Evolutionary conservation across 1,140 invertebrate species (phyloP).

Genomic region (Achroia grisella): DNA sequence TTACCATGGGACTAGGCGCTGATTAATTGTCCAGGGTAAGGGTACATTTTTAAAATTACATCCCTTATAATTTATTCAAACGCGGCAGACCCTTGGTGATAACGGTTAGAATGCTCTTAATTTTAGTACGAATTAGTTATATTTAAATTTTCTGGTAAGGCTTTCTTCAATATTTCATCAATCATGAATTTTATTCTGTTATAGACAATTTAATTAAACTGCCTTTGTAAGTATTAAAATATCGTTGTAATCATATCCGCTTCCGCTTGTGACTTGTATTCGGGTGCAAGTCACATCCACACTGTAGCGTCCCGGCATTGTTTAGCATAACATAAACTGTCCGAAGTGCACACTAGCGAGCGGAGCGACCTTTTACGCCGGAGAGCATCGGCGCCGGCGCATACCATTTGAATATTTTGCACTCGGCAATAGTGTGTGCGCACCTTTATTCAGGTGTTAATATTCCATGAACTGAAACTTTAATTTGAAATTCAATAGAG

Average conservation of each 20-base stretch:
- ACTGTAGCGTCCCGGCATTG: constrained; percentile 19
- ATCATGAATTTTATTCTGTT: too few species aligned
- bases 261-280: constrained; percentile 10
- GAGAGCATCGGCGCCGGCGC: constrained; percentile 25
- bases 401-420: constrained; percentile 40
- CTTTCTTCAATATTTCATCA: too few species aligned
- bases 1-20: too few species aligned
- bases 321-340: constrained; percentile 34
- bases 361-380: constrained; percentile 32
- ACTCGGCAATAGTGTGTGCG: constrained; percentile 14
- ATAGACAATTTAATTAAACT: too few species aligned
- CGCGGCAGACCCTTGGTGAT: too few species aligned
- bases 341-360: constrained; percentile 31
- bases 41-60: too few species aligned
- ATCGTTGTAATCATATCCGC: constrained; percentile 5
- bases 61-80: too few species aligned
- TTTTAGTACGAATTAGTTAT: too few species aligned
- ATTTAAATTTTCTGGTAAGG: too few species aligned
- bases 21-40: too few species aligned
- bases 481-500: constrained; percentile 41
- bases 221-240: too few species aligned
- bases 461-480: constrained; percentile 48
- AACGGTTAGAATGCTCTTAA: too few species aligned
- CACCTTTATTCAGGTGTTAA: constrained; percentile 33
- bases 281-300: constrained; percentile 18